Evolutionary conservation across 92 coral and sea anemone genomes (phyloP).

Genomic region (Heliopora coerulea): DNA sequence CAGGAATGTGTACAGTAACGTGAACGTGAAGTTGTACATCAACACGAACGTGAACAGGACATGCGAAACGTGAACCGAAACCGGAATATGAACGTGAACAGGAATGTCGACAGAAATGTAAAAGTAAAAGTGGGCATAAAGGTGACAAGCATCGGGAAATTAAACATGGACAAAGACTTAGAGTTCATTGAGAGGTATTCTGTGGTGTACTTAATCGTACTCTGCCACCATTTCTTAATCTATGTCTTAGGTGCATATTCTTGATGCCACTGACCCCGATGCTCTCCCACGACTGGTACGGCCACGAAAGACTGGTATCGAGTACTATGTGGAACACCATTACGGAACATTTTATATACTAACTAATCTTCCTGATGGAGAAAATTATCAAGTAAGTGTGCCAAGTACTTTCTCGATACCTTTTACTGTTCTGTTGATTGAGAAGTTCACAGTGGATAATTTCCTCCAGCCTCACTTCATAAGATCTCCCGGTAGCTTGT

Average conservation of each 20-base stretch:
- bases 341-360: conserved; percentile 71
- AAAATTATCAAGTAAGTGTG: conserved; percentile 68
- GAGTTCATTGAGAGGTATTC: too few relatives aligned
- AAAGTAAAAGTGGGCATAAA: background rate
- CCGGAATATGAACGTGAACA: too few relatives aligned
- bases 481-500: background rate
- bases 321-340: conserved; percentile 87
- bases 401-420: background rate
- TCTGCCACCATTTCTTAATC: too few relatives aligned
- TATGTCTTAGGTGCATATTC: conserved; percentile 64
- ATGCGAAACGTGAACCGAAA: too few relatives aligned
- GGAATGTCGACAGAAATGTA: background rate
- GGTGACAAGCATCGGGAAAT: too few relatives aligned
- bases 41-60: too few relatives aligned
- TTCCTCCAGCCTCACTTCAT: too few relatives aligned
- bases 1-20: background rate
- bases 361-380: conserved; percentile 67
- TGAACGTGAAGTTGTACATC: background rate
- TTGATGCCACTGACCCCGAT: conserved; percentile 49
- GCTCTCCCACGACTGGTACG: conserved; percentile 57
- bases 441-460: too few relatives aligned
- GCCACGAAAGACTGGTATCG: conserved; percentile 68
- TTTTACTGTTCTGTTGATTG: background rate
- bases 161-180: too few relatives aligned
- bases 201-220: too few relatives aligned